A percentile compares a stretch with the other conserved stretches of the same genome.
Conservation (phyloP, 2,888 invertebrate species). For the Cancer borealis region DNA sequence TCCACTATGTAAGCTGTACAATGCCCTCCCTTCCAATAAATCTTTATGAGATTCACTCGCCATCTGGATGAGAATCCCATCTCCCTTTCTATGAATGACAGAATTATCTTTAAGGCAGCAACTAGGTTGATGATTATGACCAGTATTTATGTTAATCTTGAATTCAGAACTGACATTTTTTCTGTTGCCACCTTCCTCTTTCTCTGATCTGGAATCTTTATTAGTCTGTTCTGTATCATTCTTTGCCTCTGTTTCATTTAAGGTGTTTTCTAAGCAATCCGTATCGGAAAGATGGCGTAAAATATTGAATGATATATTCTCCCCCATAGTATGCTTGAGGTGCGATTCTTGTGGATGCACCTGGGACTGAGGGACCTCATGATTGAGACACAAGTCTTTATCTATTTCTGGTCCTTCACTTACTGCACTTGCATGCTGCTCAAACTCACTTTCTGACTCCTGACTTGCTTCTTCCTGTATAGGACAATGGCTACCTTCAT, state of each 20-base stretch:
- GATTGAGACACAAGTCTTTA: constrained; percentile 17
- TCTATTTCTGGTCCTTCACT: constrained; percentile 3
- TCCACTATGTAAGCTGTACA: constrained; percentile 32
- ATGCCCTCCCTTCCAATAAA: background rate
- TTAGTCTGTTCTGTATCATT: background rate
- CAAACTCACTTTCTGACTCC: background rate
- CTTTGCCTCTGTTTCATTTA: background rate
- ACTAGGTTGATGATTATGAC: background rate
- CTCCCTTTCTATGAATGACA: constrained; percentile 45
- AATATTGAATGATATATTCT: constrained; percentile 53
- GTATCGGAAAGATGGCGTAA: constrained; percentile 52
- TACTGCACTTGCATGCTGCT: constrained; percentile 4
- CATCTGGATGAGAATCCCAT: background rate
- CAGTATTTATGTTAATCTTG: background rate
- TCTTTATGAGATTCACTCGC: constrained; percentile 21
- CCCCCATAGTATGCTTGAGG: background rate
- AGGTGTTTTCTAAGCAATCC: background rate
- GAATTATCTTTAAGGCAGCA: constrained; percentile 10
- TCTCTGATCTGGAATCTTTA: constrained; percentile 1
- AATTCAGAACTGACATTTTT: background rate
- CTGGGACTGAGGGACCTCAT: constrained; percentile 26
- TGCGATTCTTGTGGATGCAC: background rate
- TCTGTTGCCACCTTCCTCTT: background rate
- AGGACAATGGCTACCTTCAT: background rate
- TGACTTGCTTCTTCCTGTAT: constrained; percentile 31